A percentile compares a stretch with the other conserved stretches of the same genome.
Conservation (phyloP, 1,140 invertebrate species). For the Hypothenemus hampei region DNA sequence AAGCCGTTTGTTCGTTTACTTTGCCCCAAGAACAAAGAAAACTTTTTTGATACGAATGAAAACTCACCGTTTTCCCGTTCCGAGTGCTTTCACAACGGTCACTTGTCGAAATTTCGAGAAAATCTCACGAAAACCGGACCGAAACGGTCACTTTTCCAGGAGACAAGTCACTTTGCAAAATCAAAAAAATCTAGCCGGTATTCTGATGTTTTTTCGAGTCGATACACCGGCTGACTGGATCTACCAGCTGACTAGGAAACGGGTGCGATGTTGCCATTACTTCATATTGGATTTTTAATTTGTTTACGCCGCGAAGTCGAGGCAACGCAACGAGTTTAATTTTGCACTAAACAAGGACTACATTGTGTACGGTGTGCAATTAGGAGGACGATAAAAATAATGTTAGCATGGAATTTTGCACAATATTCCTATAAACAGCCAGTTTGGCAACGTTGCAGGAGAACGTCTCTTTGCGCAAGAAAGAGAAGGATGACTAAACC, state of each 20-base stretch:
- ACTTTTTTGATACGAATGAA: not conserved
- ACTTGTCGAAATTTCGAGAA: not conserved
- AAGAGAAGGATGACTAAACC: too few species aligned
- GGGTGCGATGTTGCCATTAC: constrained; percentile 10
- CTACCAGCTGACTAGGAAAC: constrained; percentile 21
- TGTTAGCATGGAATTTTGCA: too few species aligned
- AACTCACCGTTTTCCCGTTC: not conserved
- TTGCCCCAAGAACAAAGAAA: constrained; percentile 19
- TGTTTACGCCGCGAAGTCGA: too few species aligned
- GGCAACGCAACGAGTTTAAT: too few species aligned
- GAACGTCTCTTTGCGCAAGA: not conserved
- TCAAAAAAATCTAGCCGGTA: constrained; percentile 15
- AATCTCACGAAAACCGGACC: constrained; percentile 1
- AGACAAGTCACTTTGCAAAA: too few species aligned
- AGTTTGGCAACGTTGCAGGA: not conserved
- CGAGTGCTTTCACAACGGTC: not conserved
- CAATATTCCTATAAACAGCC: too few species aligned
- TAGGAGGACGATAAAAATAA: too few species aligned
- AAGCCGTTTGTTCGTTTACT: constrained; percentile 5
- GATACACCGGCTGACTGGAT: constrained; percentile 27
- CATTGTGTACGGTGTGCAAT: too few species aligned
- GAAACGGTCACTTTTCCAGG: constrained; percentile 1
- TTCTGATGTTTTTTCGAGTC: constrained; percentile 23
- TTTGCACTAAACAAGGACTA: too few species aligned
- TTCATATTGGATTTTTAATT: too few species aligned